A percentile compares a stretch with the other conserved stretches of the same genome.
phyloP scores from a whole-genome alignment of 2,113 vertebrate genomes.

The Hypomesus transpacificus region DNA sequence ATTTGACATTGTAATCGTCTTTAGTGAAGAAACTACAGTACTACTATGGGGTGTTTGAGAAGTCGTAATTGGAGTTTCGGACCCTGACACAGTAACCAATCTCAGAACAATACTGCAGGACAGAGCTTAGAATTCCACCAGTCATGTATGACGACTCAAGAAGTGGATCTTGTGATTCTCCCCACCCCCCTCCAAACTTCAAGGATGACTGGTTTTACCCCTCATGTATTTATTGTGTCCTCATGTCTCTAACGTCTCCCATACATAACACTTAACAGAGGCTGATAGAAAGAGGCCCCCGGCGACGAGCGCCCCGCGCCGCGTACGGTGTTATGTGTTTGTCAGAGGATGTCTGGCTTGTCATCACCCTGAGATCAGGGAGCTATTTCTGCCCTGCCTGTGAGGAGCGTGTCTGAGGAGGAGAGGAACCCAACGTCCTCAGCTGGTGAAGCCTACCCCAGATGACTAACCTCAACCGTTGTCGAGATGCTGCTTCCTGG shows the following conservation, averaged over 20 bases:
- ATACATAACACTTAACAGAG: neutral
- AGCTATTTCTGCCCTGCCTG: conserved; percentile 44
- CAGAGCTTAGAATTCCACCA: too few species aligned
- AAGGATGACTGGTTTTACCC: too few species aligned
- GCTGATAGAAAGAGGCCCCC: conserved; percentile 6
- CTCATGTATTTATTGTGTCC: too few species aligned
- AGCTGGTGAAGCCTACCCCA: neutral
- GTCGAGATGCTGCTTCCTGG: neutral
- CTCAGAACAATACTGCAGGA: too few species aligned
- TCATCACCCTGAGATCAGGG: conserved; percentile 55
- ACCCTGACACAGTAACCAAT: too few species aligned
- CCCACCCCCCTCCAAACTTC: too few species aligned
- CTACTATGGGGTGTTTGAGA: neutral
- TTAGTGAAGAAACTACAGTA: neutral
- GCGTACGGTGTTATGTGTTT: conserved; percentile 40
- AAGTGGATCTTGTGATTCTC: too few species aligned
- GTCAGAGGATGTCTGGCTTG: conserved; percentile 37
- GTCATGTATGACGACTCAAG: too few species aligned
- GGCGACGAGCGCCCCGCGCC: conserved; percentile 37
- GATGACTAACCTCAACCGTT: neutral
- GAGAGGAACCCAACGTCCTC: conserved; percentile 1
- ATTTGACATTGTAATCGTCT: neutral
- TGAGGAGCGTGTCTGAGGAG: conserved; percentile 22
- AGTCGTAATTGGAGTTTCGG: too few species aligned
- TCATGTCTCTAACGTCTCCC: too few species aligned